A percentile compares a stretch with the other conserved stretches of the same genome.
phyloP scores from a whole-genome alignment of 2,888 invertebrate species.

The Cepaea hortensis region DNA sequence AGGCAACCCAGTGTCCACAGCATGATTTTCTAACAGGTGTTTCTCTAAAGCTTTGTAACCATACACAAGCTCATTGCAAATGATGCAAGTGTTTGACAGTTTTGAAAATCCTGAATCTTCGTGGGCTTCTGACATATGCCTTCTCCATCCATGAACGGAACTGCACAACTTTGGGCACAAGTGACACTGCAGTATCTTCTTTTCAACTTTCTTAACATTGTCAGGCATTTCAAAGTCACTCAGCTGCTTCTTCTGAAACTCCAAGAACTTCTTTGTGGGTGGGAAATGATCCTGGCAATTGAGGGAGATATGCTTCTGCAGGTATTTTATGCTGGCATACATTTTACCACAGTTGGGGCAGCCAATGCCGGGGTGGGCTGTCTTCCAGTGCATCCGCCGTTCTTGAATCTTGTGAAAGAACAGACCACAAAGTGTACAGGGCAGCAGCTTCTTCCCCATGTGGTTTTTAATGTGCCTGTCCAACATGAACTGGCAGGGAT shows the following conservation, averaged over 20 bases:
- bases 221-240: slow-evolving; percentile 48
- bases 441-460: slow-evolving; percentile 38
- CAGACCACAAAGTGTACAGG: slow-evolving; percentile 45
- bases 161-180: slow-evolving; percentile 45
- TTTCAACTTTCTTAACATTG: slow-evolving; percentile 37
- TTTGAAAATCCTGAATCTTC: slow-evolving; percentile 48
- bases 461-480: slow-evolving; percentile 46
- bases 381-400: slow-evolving; percentile 47
- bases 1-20: slow-evolving; percentile 46
- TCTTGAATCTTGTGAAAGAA: slow-evolving; percentile 49
- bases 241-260: slow-evolving; percentile 46
- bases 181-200: slow-evolving; percentile 46
- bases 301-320: slow-evolving; percentile 49
- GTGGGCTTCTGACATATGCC: slow-evolving; percentile 47
- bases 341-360: slow-evolving; percentile 51
- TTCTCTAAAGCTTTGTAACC: slow-evolving; percentile 50
- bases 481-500: slow-evolving; percentile 48
- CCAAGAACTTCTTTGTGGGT: slow-evolving; percentile 43
- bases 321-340: slow-evolving; percentile 49
- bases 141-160: slow-evolving; percentile 47
- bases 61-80: slow-evolving; percentile 46
- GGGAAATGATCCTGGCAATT: slow-evolving; percentile 49
- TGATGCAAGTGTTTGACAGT: slow-evolving; percentile 48
- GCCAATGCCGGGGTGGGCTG: slow-evolving; percentile 47
- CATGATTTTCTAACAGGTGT: slow-evolving; percentile 45